These are phyloP conservation scores for Drosophila nigricruria DNA, from an alignment of 2,888 invertebrate genomes.

Conservation along the genomic window DNA sequence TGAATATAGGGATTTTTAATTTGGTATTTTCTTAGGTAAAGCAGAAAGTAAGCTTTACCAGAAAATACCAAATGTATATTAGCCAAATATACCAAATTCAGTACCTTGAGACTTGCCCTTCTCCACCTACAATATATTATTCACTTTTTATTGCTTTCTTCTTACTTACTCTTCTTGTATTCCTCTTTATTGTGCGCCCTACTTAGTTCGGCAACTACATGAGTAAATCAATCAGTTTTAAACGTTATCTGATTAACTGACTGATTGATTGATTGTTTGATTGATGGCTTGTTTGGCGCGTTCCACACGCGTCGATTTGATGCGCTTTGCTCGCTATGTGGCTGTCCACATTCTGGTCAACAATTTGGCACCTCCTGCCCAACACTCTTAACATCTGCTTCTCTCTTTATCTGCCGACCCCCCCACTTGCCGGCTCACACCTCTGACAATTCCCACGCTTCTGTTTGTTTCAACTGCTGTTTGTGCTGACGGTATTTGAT, in stretches of 20 bases:
- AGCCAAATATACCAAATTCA: too few species aligned
- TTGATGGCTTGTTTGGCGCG: conserved; percentile 42
- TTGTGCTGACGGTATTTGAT: conserved; percentile 37
- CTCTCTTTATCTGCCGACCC: background rate
- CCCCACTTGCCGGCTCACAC: background rate
- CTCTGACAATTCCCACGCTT: conserved; percentile 20
- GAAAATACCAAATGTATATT: too few species aligned
- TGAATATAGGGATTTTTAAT: too few species aligned
- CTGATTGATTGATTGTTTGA: conserved; percentile 35
- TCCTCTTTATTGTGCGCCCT: background rate
- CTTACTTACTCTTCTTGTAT: background rate
- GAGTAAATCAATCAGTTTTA: conserved; percentile 56
- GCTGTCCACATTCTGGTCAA: conserved; percentile 17
- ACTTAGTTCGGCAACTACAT: background rate
- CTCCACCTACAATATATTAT: too few species aligned
- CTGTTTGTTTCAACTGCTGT: conserved; percentile 32
- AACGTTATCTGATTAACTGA: conserved; percentile 24
- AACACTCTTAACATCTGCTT: background rate
- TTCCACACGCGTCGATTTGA: conserved; percentile 46
- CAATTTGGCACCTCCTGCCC: background rate
- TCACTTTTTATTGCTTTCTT: background rate
- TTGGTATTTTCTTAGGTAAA: too few species aligned
- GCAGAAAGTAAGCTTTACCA: too few species aligned
- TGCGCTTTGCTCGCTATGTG: conserved; percentile 35
- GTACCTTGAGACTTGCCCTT: too few species aligned